Conservation (phyloP, 2,797 vertebrate genomes). For the Pantherophis vulpinus region DNA sequence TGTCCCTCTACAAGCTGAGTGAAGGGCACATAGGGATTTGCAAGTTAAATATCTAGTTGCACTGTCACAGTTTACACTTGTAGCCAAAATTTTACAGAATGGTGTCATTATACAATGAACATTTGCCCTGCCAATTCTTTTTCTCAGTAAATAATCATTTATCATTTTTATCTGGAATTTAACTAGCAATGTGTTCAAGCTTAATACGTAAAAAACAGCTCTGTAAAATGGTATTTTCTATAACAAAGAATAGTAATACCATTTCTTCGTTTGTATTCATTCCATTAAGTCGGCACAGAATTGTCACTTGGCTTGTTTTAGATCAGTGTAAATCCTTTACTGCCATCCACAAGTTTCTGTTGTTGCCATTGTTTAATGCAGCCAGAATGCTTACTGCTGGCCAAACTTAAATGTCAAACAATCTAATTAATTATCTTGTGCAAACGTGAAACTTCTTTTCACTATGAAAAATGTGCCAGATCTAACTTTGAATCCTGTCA, state of each 20-base stretch:
- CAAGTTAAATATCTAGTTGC: conserved; percentile 24
- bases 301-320: conserved; percentile 4
- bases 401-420: background rate
- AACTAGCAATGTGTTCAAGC: conserved; percentile 31
- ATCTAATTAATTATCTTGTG: conserved; percentile 3
- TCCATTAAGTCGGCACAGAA: background rate
- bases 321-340: background rate
- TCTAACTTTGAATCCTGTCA: background rate
- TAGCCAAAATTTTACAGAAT: conserved; percentile 20
- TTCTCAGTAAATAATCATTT: background rate
- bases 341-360: background rate
- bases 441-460: background rate
- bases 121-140: background rate
- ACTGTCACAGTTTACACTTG: conserved; percentile 16
- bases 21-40: conserved; percentile 38
- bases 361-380: background rate
- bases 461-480: background rate
- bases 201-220: conserved; percentile 29
- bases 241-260: conserved; percentile 2
- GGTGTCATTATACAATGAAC: conserved; percentile 6
- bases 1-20: conserved; percentile 8
- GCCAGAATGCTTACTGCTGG: background rate
- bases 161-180: conserved; percentile 4
- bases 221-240: background rate
- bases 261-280: conserved; percentile 55